Evolutionary conservation across 2,797 vertebrate species (phyloP), one percentile per base, ranked within the genome.

Genomic region (Muscicapa comitata): DNA sequence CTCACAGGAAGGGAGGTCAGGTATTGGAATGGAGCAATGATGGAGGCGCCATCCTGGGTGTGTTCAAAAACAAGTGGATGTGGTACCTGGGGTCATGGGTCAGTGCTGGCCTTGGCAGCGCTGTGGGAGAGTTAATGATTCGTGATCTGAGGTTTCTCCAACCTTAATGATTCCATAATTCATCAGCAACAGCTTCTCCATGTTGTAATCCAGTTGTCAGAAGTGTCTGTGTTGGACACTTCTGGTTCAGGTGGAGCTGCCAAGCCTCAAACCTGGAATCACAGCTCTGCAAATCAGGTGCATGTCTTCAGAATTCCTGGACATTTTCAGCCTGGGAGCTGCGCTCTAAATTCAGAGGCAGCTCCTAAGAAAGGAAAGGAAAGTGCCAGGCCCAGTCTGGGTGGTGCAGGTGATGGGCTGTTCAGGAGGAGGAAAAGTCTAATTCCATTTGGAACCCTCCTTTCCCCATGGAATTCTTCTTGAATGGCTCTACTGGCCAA

Each of bases 291-390:
- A 58, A n/a, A 50, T 12, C 53, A 31, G 53, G 11, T 19, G 31
- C 31, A 35, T 8, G 10, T 6, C 38, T 19, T 14, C 31, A 26
- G 11, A 51, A 54, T 31, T 40, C 54, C 24, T 7, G 31, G 29
- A 9, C 1, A 1, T 31, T 53, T 47, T 26, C 68, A 18, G 3
- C 38, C 7, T 25, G 75, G 59, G 75, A 45, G 53, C n/a, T 45
- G 28, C 1, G 0, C n/a, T 28, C 59, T 50, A 0, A 53, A 53
- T 33, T 31, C n/a, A 50, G 37, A 51, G 59, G 20, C 21, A 28
- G 51, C 37, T 72, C 37, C n/a, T 65, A 45, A 37, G 43, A 14
- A 42, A 45, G 37, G 6, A 8, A 28, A n/a, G 66, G 51, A 19
- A 37, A 38, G 67, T 2, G 0, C 24, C 59, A 38, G 50, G 58